Percentiles rank a stretch among this genome's conserved stretches.
These are phyloP conservation scores for Phorcus lineatus DNA, from an alignment of 2,888 invertebrate genomes.

Conservation along the genomic window DNA sequence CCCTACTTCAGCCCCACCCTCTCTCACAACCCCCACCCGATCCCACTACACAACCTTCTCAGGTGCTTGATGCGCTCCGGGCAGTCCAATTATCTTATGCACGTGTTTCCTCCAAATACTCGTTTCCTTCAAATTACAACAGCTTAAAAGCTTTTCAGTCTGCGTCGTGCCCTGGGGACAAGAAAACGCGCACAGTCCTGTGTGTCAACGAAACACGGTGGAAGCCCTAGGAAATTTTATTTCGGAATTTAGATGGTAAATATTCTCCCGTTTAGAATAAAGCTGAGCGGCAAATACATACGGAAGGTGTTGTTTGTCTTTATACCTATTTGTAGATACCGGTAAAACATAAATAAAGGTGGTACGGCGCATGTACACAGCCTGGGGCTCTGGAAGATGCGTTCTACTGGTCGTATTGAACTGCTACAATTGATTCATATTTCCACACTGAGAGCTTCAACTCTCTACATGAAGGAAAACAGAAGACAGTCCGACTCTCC, in stretches of 20 bases:
- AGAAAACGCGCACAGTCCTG: neutral
- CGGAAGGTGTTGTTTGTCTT: neutral
- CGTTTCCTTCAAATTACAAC: slow-evolving; percentile 16
- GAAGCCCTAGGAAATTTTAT: neutral
- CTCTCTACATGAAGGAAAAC: neutral
- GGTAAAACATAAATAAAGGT: slow-evolving; percentile 19
- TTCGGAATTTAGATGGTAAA: slow-evolving; percentile 9
- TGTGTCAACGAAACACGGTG: neutral
- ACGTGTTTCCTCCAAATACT: slow-evolving; percentile 20
- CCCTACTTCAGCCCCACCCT: neutral
- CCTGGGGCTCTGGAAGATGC: neutral
- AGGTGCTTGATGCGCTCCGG: neutral
- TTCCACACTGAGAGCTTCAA: neutral
- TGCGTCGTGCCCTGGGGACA: neutral
- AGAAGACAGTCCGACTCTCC: neutral
- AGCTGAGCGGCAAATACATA: slow-evolving; percentile 9
- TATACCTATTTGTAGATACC: slow-evolving; percentile 1
- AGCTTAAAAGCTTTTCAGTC: slow-evolving; percentile 18
- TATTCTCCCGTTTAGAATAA: neutral
- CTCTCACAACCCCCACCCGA: neutral
- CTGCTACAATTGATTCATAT: neutral
- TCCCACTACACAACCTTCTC: neutral
- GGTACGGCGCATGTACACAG: neutral
- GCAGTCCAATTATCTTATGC: slow-evolving; percentile 5
- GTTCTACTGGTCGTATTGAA: neutral